Evolutionary conservation across 2,888 invertebrate genomes (phyloP).

Genomic region (Macrosoma leucophasiata): DNA sequence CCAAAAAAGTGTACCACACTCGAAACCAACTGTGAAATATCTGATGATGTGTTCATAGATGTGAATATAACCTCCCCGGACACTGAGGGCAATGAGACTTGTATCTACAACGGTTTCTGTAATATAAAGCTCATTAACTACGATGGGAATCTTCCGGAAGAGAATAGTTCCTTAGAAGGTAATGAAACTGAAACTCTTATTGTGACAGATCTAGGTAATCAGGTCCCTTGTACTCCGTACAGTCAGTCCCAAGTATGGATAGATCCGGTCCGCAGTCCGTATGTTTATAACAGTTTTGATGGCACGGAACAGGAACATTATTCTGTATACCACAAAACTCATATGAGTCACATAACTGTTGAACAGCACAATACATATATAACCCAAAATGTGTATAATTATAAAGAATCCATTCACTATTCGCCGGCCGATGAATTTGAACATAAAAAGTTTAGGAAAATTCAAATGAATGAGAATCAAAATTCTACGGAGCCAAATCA

Average conservation of each 20-base stretch:
- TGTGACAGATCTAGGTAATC: constrained; percentile 34
- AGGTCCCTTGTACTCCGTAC: constrained; percentile 31
- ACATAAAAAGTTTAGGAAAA: constrained; percentile 37
- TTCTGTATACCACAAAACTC: constrained; percentile 37
- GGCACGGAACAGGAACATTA: constrained; percentile 34
- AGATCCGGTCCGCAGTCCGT: constrained; percentile 53
- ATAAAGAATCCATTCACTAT: constrained; percentile 37
- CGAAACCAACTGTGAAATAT: constrained; percentile 42
- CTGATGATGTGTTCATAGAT: constrained; percentile 51
- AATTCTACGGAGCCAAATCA: constrained; percentile 19
- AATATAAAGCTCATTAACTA: constrained; percentile 48
- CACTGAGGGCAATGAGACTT: constrained; percentile 44
- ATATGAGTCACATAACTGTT: constrained; percentile 40
- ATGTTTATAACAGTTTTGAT: constrained; percentile 50
- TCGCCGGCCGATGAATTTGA: constrained; percentile 36
- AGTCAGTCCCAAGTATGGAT: constrained; percentile 59
- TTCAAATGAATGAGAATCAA: constrained; percentile 30
- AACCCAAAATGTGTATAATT: constrained; percentile 55
- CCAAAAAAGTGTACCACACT: constrained; percentile 52
- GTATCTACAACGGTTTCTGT: constrained; percentile 53
- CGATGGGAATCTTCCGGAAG: constrained; percentile 30
- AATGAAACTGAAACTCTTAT: constrained; percentile 31
- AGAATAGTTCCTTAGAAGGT: constrained; percentile 2
- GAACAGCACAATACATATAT: constrained; percentile 56
- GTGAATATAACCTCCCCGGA: constrained; percentile 49